Percentiles rank a stretch among this genome's conserved stretches.
Evolutionary conservation across 2,113 vertebrate species (phyloP).

Genomic region (Podarcis raffonei): DNA sequence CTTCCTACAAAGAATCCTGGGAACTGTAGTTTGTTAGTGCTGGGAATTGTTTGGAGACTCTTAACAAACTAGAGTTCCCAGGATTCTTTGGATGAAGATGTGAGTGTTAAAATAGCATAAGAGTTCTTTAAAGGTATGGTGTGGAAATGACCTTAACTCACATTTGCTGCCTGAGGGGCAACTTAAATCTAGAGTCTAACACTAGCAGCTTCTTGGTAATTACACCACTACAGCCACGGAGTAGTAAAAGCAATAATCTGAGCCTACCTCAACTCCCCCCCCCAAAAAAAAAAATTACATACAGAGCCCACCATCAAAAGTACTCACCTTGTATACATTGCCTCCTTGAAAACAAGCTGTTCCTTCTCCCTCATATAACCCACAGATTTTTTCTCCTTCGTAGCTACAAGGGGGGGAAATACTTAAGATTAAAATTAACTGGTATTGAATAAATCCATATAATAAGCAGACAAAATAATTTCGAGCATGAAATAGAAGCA

Average conservation of each 20-base stretch:
- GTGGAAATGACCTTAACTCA: not conserved
- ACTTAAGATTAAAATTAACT: conserved; percentile 14
- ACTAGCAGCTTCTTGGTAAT: not conserved
- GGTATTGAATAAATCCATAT: not conserved
- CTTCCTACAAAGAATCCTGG: no score
- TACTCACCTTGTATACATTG: conserved; percentile 81
- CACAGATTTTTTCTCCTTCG: conserved; percentile 79
- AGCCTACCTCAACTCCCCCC: not conserved
- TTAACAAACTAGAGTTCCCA: no score
- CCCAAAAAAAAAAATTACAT: not conserved
- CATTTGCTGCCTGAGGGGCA: not conserved
- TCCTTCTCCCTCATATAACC: conserved; percentile 83
- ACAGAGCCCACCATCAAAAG: not conserved
- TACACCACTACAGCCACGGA: not conserved
- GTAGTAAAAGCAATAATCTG: not conserved
- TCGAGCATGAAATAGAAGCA: not conserved
- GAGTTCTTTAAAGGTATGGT: no score
- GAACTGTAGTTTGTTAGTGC: no score
- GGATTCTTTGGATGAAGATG: no score
- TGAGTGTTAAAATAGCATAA: not conserved
- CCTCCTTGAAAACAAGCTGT: conserved; percentile 83
- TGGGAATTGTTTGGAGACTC: no score
- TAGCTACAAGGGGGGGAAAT: conserved; percentile 75
- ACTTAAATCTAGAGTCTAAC: not conserved
- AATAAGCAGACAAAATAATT: not conserved